Evolutionary conservation across 1,140 invertebrate genomes (phyloP), one percentile per base, ranked within the genome.

Genomic region (Pteromalus puparum): DNA sequence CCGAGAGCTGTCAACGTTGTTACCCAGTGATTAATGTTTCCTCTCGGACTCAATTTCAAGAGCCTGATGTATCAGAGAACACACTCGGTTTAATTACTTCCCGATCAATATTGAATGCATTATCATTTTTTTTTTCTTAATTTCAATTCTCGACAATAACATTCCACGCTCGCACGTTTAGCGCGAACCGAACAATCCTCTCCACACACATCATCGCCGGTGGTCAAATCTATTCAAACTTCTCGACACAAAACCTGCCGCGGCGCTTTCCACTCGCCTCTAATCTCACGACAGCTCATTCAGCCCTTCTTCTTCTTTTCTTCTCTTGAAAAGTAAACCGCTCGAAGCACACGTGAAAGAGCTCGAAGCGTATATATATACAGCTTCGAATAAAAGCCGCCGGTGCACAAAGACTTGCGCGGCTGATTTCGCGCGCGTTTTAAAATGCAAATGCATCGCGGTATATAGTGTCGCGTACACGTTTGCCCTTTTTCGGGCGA

Each of bases 21-120:
- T 74, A 70, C 30, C 30, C 61, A 24, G 12, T 83, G 82, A 77
- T 83, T 70, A 65, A 77, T 72, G 74, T 21, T 34, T 53, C 26
- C 24, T 24, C 70, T 38, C 38, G 34, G n/a, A 67, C 61, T 83
- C 28, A 68, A 83, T 83, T 67, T 34, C 15, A 48, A 30, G 65
- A 83, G 18, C 38, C 38, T 1, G n/a, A n/a, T n/a, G 10, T 78
- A 78, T 72, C 38, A 28, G 21, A 28, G 26, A 42, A 67, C 75
- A 53, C 38, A 61, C 2, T 26, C 15, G 13, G 18, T 79, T 79
- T 79, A 84, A 84, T 79, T 77, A 78, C 82, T 46, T 84, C 68
- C 30, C 65, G 65, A 78, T 83, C 26, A 78, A 83, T 83, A 78
- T 78, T 70, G 82, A 67, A 75, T 42, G 13, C 12, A 30, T 18